A percentile compares a stretch with the other conserved stretches of the same genome.
Evolutionary conservation across 2,888 invertebrate genomes (phyloP).

Genomic region (Spialia ferax): DNA sequence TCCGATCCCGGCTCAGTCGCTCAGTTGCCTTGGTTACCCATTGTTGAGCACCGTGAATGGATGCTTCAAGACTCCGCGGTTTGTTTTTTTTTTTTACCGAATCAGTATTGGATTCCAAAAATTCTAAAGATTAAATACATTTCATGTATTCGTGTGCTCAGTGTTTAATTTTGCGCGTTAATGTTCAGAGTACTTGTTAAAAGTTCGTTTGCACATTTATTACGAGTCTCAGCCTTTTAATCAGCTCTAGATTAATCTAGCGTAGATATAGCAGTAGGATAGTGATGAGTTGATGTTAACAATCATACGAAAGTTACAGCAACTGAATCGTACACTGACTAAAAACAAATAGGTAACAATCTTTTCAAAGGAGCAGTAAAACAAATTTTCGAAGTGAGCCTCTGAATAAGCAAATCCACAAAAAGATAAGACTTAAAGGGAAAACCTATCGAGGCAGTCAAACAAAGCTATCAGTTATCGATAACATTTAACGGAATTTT

Average conservation of each 20-base stretch:
- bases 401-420: constrained; percentile 32
- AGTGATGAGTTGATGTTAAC: too few relatives aligned
- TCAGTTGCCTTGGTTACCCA: constrained; percentile 47
- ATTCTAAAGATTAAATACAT: not conserved
- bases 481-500: constrained; percentile 46
- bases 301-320: too few relatives aligned
- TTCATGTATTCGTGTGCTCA: not conserved
- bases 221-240: too few relatives aligned
- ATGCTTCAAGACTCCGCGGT: constrained; percentile 36
- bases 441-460: constrained; percentile 49
- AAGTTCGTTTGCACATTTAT: not conserved
- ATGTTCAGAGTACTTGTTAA: not conserved
- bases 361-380: not conserved
- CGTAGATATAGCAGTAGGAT: too few relatives aligned
- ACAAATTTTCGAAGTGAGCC: constrained; percentile 18
- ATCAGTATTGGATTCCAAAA: constrained; percentile 6
- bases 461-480: constrained; percentile 50
- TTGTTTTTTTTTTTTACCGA: constrained; percentile 20
- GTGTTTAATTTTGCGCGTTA: not conserved
- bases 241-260: too few relatives aligned
- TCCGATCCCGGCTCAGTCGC: constrained; percentile 48
- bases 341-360: not conserved
- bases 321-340: too few relatives aligned
- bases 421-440: constrained; percentile 46
- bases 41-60: constrained; percentile 46